Percentiles rank a stretch among this genome's conserved stretches.
These are phyloP conservation scores for Larimichthys crocea DNA, from an alignment of 2,113 vertebrate genomes.

Conservation along the genomic window DNA sequence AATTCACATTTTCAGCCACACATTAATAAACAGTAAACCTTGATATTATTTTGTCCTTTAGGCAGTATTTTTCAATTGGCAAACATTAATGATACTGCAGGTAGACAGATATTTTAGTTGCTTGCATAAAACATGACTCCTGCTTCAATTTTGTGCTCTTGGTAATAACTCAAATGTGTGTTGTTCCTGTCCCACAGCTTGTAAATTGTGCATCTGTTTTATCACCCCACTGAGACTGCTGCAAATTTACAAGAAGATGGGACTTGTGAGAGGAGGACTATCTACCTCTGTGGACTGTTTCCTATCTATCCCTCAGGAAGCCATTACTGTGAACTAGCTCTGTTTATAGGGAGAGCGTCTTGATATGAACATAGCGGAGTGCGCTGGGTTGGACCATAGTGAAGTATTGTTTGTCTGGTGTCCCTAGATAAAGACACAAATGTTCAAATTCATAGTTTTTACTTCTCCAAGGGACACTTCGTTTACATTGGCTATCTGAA, in stretches of 20 bases:
- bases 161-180: slow-evolving; percentile 59
- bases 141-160: slow-evolving; percentile 29
- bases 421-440: slow-evolving; percentile 54
- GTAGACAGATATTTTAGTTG: slow-evolving; percentile 8
- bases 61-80: slow-evolving; percentile 1
- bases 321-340: slow-evolving; percentile 67
- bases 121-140: slow-evolving; percentile 42
- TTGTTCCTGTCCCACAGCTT: slow-evolving; percentile 49
- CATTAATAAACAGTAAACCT: neutral
- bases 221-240: slow-evolving; percentile 61
- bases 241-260: slow-evolving; percentile 71
- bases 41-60: neutral
- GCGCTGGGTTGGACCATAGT: neutral
- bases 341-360: slow-evolving; percentile 52
- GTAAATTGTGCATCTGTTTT: slow-evolving; percentile 74
- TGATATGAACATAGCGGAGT: slow-evolving; percentile 16
- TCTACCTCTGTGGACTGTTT: slow-evolving; percentile 53
- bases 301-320: slow-evolving; percentile 71
- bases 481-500: slow-evolving; percentile 29
- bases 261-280: slow-evolving; percentile 58
- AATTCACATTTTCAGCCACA: neutral
- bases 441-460: slow-evolving; percentile 51
- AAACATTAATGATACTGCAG: slow-evolving; percentile 11
- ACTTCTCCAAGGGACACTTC: slow-evolving; percentile 25
- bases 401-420: slow-evolving; percentile 54